These are phyloP conservation scores for Stratiomys singularior DNA, from an alignment of 2,888 invertebrate genomes.

Conservation along the genomic window DNA sequence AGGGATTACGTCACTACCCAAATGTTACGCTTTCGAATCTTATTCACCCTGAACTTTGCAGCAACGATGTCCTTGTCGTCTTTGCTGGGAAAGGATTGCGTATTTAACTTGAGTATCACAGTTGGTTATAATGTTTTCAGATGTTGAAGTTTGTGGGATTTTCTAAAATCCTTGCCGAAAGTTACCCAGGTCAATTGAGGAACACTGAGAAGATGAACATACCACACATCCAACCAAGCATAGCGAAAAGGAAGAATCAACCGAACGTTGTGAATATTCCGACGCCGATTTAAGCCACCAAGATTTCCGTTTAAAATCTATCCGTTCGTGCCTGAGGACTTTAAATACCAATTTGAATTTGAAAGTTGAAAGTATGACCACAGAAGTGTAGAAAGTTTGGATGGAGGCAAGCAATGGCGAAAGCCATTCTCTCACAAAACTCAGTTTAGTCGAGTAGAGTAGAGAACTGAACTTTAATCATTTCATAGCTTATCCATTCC, in stretches of 20 bases:
- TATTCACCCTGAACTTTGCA: too few relatives aligned
- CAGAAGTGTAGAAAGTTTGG: background rate
- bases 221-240: background rate
- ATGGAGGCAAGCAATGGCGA: too few relatives aligned
- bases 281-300: background rate
- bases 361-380: slow-evolving; percentile 15
- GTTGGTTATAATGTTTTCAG: slow-evolving; percentile 17
- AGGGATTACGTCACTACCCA: too few relatives aligned
- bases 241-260: background rate
- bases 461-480: background rate
- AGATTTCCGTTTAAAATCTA: slow-evolving; percentile 11
- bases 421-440: background rate
- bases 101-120: background rate
- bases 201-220: too few relatives aligned
- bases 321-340: background rate
- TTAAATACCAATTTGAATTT: slow-evolving; percentile 23
- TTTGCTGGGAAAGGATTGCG: background rate
- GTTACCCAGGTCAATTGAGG: background rate
- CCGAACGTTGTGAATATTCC: background rate
- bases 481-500: background rate
- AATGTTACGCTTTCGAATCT: too few relatives aligned
- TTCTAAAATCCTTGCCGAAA: background rate
- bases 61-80: too few relatives aligned
- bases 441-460: too few relatives aligned
- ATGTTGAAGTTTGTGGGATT: slow-evolving; percentile 3